These are phyloP conservation scores for Albula glossodonta DNA, from an alignment of 2,113 vertebrate species.

Conservation along the genomic window DNA sequence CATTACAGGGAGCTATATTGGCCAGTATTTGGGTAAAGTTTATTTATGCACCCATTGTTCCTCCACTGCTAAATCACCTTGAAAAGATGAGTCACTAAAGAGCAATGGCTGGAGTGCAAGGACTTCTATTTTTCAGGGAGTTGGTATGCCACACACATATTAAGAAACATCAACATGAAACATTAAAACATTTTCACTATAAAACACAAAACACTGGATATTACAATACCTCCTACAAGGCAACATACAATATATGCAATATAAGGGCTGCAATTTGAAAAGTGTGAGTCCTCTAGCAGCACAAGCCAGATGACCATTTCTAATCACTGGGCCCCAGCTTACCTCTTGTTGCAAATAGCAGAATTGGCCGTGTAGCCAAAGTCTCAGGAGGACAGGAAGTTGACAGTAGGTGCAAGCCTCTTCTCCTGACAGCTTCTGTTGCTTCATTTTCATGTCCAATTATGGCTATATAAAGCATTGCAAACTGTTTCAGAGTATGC, in stretches of 20 bases:
- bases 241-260: no score
- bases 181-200: neutral
- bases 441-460: slow-evolving; percentile 22
- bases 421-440: neutral
- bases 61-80: neutral
- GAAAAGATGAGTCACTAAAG: neutral
- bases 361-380: neutral
- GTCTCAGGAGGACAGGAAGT: slow-evolving; percentile 15
- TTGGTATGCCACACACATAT: neutral
- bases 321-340: neutral
- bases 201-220: neutral
- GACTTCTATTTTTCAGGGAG: neutral
- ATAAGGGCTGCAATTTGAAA: neutral
- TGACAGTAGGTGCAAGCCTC: neutral
- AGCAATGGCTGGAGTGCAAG: no score
- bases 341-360: neutral
- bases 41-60: neutral
- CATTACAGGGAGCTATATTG: no score
- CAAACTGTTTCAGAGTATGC: neutral
- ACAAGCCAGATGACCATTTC: neutral
- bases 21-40: neutral
- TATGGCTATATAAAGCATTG: neutral
- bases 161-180: neutral
- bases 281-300: neutral
- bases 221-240: neutral